phyloP scores from a whole-genome alignment of 2,888 invertebrate genomes.

The Parnassius orleans region DNA sequence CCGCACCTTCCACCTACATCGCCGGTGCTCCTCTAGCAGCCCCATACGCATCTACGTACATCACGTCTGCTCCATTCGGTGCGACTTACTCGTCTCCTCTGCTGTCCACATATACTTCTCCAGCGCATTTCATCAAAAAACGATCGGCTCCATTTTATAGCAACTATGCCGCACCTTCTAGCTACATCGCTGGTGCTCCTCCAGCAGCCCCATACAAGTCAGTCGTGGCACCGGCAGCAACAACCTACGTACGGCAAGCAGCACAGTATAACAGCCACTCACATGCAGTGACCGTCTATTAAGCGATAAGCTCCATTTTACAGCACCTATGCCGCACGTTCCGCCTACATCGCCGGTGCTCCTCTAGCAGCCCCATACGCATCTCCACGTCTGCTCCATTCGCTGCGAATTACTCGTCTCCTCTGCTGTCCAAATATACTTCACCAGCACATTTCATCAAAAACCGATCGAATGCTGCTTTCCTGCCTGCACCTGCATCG shows the following conservation, averaged over 20 bases:
- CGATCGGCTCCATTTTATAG: constrained; percentile 17
- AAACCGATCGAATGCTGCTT: constrained; percentile 14
- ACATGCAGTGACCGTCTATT: constrained; percentile 31
- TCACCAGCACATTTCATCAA: constrained; percentile 25
- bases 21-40: constrained; percentile 30
- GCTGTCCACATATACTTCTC: constrained; percentile 14
- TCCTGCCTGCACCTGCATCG: constrained; percentile 2
- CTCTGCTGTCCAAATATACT: constrained; percentile 16
- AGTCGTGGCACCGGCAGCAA: constrained; percentile 24
- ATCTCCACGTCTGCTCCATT: constrained; percentile 3
- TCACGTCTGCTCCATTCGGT: constrained; percentile 8
- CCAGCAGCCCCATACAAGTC: constrained; percentile 25
- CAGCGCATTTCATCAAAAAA: constrained; percentile 26
- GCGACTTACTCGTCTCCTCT: constrained; percentile 18
- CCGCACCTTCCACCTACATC: constrained; percentile 32
- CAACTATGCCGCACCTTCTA: constrained; percentile 22
- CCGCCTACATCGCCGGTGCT: constrained; percentile 34
- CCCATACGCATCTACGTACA: constrained; percentile 8
- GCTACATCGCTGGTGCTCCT: constrained; percentile 33
- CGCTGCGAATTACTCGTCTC: constrained; percentile 15
- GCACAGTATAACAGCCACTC: not conserved
- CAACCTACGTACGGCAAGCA: constrained; percentile 24
- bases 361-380: constrained; percentile 25
- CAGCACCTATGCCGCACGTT: constrained; percentile 19
- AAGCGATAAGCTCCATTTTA: constrained; percentile 50